A percentile compares a stretch with the other conserved stretches of the same genome.
phyloP scores from a whole-genome alignment of 2,113 vertebrate species.

The Cynocephalus volans region DNA sequence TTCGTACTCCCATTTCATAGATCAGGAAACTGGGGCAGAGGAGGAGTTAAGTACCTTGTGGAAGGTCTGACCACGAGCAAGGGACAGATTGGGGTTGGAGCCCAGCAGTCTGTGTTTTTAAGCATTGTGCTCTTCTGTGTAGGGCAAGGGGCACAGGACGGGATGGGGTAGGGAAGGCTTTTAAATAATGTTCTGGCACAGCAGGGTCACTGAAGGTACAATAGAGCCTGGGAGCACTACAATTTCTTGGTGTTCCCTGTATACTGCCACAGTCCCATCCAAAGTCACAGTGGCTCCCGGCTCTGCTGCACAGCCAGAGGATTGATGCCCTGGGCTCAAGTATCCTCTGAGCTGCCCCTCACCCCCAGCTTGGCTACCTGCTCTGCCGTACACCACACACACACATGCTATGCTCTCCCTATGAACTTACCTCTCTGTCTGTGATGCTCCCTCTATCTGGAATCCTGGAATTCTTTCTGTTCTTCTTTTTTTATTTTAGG shows the following conservation, averaged over 20 bases:
- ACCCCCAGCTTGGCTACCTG: too few species aligned
- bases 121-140: rapidly evolving
- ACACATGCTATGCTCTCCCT: background rate
- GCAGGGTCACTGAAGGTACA: background rate
- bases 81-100: background rate
- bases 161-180: rapidly evolving
- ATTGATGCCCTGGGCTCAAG: rapidly evolving
- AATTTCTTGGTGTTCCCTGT: rapidly evolving
- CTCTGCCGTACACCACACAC: background rate
- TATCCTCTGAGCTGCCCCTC: background rate
- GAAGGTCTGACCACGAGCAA: rapidly evolving
- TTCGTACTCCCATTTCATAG: rapidly evolving
- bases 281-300: rapidly evolving
- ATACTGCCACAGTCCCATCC: rapidly evolving
- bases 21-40: background rate
- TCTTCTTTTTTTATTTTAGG: background rate
- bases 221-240: rapidly evolving
- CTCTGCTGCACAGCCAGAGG: background rate
- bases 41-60: rapidly evolving
- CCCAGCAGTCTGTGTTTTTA: background rate
- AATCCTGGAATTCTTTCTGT: background rate
- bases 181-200: rapidly evolving
- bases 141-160: rapidly evolving
- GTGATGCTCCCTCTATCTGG: background rate
- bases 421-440: too few species aligned